These are phyloP conservation scores for Exephanes ischioxanthus DNA, from an alignment of 2,888 invertebrate species.

Conservation along the genomic window DNA sequence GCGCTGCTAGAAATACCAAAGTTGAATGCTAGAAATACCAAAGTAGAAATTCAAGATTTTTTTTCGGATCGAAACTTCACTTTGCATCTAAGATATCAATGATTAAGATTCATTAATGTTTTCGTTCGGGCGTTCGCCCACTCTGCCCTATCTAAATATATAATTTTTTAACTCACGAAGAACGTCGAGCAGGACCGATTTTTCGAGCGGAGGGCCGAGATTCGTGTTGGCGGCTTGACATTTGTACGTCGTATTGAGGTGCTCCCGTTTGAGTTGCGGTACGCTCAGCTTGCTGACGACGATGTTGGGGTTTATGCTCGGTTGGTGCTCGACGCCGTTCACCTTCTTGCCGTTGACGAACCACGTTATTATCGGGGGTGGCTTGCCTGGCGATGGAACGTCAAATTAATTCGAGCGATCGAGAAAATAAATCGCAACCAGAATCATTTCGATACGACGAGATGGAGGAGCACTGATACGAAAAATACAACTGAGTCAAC, in stretches of 20 bases:
- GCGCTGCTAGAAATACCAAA: not conserved
- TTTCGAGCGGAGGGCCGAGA: slow-evolving; percentile 93
- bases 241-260: slow-evolving; percentile 94
- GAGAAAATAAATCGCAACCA: not conserved
- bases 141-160: not conserved
- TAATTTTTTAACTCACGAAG: slow-evolving; percentile 88
- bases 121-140: no score
- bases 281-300: slow-evolving; percentile 93
- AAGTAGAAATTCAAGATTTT: not conserved
- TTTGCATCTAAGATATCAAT: not conserved
- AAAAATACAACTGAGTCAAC: not conserved
- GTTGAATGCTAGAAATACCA: not conserved
- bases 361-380: slow-evolving; percentile 94
- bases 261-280: slow-evolving; percentile 90
- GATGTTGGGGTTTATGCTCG: slow-evolving; percentile 90
- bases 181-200: slow-evolving; percentile 93
- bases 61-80: not conserved
- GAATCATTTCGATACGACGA: no score
- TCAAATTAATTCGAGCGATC: slow-evolving; percentile 29
- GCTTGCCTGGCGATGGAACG: slow-evolving; percentile 88
- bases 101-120: not conserved
- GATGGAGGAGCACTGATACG: not conserved
- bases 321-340: slow-evolving; percentile 87
- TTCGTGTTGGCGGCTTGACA: slow-evolving; percentile 96
- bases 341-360: slow-evolving; percentile 88